Evolutionary conservation across 23 tunicate species (phyloP), one percentile per base, ranked within the genome.

Genomic region (Halocynthia aurantium): DNA sequence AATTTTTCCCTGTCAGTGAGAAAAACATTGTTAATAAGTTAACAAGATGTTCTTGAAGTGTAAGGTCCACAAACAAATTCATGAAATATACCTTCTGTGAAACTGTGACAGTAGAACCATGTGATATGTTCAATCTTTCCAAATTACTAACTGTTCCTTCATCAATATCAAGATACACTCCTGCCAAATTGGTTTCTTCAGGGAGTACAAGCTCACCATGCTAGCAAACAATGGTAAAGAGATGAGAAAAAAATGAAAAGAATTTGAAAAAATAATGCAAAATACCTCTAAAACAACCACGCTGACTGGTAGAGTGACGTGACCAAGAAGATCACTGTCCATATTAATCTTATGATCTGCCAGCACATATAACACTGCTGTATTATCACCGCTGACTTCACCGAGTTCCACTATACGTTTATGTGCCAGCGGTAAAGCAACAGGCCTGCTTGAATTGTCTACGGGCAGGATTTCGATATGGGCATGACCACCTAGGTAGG

Each of bases 381-480:
- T 76, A 22, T 44, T 40, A 76, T 76, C 80, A 76, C 80, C 80
- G 60, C 61, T 67, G 6, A 76, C 67, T 22, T 76, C 80, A 76
- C 61, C 67, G 11, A 56, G 22, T 56, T 76, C 67, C 15, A 76
- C 22, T 7, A 76, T 76, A 6, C 80, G 80, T 10, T 53, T 55
- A 55, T 76, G 80, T 13, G 80, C 80, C 0, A 76, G 80, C 8
- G 80, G 80, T 8, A 76, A 21, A 57, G 57, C 80, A 55, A 76
- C 80, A 12, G 80, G 80, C 8, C 61, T 51, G 22, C 80, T 76
- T 21, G 62, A 51, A 53, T 76, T 76, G 22, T 76, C 80, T 53
- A 76, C 80, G 0, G 80, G 80, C 10, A 76, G 69, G n/a, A 76
- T 76, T 53, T 76, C 80, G 10, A 76, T 76, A 76, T 76, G 67